These are phyloP conservation scores for Takifugu bimaculatus DNA, from an alignment of 2,113 vertebrate species.

Conservation along the genomic window DNA sequence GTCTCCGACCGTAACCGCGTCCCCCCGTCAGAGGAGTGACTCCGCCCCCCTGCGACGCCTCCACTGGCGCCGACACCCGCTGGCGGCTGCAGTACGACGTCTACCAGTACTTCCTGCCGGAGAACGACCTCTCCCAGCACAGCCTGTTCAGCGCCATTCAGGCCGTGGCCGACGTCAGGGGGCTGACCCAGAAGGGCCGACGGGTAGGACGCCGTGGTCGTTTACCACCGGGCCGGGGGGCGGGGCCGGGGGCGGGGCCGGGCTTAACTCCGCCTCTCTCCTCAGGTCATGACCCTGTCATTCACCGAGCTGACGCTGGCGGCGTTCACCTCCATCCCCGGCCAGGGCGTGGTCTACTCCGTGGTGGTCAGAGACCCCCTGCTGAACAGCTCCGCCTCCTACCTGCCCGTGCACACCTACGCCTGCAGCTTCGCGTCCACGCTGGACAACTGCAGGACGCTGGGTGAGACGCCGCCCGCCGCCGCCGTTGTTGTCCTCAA, in stretches of 20 bases:
- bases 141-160: constrained; percentile 75
- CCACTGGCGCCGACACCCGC: constrained; percentile 47
- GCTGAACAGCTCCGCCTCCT: constrained; percentile 85
- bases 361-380: constrained; percentile 87
- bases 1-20: too few species aligned
- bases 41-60: constrained; percentile 74
- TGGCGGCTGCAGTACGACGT: constrained; percentile 87
- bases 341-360: constrained; percentile 90
- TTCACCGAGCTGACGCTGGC: constrained; percentile 72
- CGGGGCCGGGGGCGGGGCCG: too few species aligned
- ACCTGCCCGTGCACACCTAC: constrained; percentile 87
- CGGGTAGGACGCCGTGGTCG: constrained; percentile 53
- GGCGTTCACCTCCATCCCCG: constrained; percentile 83
- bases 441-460: constrained; percentile 77
- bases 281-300: constrained; percentile 78
- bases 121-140: constrained; percentile 79
- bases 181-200: constrained; percentile 68
- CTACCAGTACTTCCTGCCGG: constrained; percentile 90
- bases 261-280: not conserved
- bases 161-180: constrained; percentile 72
- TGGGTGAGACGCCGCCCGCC: constrained; percentile 69
- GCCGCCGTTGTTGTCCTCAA: too few species aligned
- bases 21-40: constrained; percentile 65
- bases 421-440: constrained; percentile 82
- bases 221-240: too few species aligned